These are phyloP conservation scores for Genyomyrus donnyi DNA, from an alignment of 2,113 vertebrate genomes.

Conservation along the genomic window DNA sequence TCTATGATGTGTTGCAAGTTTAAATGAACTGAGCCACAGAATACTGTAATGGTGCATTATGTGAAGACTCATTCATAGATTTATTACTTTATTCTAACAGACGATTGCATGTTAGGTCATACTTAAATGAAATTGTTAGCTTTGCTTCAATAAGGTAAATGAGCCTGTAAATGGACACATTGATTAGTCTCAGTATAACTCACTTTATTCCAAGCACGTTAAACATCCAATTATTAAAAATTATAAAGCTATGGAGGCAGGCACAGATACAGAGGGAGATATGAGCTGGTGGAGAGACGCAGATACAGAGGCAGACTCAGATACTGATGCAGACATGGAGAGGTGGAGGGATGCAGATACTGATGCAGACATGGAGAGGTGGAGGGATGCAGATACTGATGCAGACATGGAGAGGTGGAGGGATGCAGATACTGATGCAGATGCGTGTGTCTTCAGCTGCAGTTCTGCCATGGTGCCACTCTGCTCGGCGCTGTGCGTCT, in stretches of 20 bases:
- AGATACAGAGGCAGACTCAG: too few relatives aligned
- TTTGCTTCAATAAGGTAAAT: background rate
- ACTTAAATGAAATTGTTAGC: background rate
- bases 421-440: background rate
- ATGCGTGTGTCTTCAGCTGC: conserved; percentile 67
- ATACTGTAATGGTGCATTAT: too few relatives aligned
- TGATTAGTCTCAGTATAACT: background rate
- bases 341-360: background rate
- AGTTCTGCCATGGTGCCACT: conserved; percentile 68
- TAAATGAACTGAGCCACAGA: too few relatives aligned
- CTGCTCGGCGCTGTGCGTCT: conserved; percentile 73
- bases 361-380: too few relatives aligned
- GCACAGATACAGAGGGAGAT: too few relatives aligned
- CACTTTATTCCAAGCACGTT: background rate
- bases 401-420: background rate
- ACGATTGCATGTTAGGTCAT: too few relatives aligned
- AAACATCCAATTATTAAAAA: background rate
- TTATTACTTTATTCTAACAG: too few relatives aligned
- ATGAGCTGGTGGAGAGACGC: background rate
- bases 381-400: background rate
- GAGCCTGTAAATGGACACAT: background rate
- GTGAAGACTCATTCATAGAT: too few relatives aligned
- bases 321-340: too few relatives aligned
- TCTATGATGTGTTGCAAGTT: too few relatives aligned
- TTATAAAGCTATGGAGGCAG: background rate